phyloP scores from a whole-genome alignment of 2,888 invertebrate species.

The Lithophane semibrunnea region DNA sequence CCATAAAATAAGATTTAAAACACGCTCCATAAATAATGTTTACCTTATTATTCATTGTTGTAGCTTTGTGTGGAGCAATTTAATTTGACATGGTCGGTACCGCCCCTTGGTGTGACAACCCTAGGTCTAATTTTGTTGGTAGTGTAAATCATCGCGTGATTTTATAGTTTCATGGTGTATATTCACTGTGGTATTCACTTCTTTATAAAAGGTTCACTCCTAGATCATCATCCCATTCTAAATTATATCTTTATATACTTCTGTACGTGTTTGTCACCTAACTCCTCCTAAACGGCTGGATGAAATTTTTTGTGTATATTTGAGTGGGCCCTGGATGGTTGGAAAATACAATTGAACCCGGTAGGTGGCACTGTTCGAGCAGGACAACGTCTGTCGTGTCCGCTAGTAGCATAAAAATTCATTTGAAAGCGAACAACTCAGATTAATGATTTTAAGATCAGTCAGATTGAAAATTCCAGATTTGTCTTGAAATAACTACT shows the following conservation, averaged over 20 bases:
- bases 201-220: not conserved
- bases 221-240: not conserved
- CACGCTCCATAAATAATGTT: conserved; percentile 81
- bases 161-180: conserved; percentile 44
- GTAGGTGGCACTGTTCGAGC: no score
- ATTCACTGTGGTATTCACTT: not conserved
- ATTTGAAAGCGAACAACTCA: not conserved
- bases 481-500: no score
- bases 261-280: no score
- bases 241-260: no score
- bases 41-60: conserved; percentile 78
- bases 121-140: conserved; percentile 55
- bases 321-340: no score
- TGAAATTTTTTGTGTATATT: no score
- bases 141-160: conserved; percentile 62
- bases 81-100: conserved; percentile 81
- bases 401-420: not conserved
- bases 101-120: conserved; percentile 70
- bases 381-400: no score
- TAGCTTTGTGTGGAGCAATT: conserved; percentile 76
- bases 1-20: conserved; percentile 90
- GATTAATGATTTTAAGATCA: not conserved
- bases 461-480: not conserved
- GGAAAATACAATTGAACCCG: no score
- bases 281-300: no score